Evolutionary conservation across 2,797 vertebrate genomes (phyloP).

Genomic region (Neostethus bicornis): DNA sequence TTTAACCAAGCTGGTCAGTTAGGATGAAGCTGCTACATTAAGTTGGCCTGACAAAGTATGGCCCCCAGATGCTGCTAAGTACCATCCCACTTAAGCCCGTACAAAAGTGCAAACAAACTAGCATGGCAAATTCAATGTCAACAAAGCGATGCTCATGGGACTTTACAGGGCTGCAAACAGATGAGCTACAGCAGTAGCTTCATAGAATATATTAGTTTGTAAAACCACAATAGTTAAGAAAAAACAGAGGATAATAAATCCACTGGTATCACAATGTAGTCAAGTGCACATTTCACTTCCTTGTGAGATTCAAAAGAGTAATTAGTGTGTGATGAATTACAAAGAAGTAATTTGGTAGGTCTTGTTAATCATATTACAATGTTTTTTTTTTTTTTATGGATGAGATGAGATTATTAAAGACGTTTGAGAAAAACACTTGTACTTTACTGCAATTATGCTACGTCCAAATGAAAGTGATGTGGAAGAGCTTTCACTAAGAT

Average conservation of each 20-base stretch:
- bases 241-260: slow-evolving; percentile 7
- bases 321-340: slow-evolving; percentile 10
- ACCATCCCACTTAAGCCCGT: slow-evolving; percentile 51
- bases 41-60: slow-evolving; percentile 62
- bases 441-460: slow-evolving; percentile 4
- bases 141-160: slow-evolving; percentile 32
- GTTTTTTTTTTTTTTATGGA: slow-evolving; percentile 1
- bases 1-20: slow-evolving; percentile 69
- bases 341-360: slow-evolving; percentile 13
- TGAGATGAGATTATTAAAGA: slow-evolving; percentile 18
- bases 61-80: slow-evolving; percentile 58
- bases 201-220: background rate
- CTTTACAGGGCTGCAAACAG: slow-evolving; percentile 32
- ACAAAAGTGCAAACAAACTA: slow-evolving; percentile 59
- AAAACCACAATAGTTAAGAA: background rate
- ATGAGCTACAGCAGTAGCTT: background rate
- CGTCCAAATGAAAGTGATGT: slow-evolving; percentile 11
- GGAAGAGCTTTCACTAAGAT: slow-evolving; percentile 2
- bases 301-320: slow-evolving; percentile 1
- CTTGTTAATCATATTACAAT: background rate
- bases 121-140: slow-evolving; percentile 37
- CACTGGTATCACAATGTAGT: slow-evolving; percentile 3
- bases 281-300: background rate
- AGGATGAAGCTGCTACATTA: slow-evolving; percentile 62
- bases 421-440: slow-evolving; percentile 6